Conservation (phyloP, 2,888 invertebrate species). For the Caenorhabditis virilis region DNA sequence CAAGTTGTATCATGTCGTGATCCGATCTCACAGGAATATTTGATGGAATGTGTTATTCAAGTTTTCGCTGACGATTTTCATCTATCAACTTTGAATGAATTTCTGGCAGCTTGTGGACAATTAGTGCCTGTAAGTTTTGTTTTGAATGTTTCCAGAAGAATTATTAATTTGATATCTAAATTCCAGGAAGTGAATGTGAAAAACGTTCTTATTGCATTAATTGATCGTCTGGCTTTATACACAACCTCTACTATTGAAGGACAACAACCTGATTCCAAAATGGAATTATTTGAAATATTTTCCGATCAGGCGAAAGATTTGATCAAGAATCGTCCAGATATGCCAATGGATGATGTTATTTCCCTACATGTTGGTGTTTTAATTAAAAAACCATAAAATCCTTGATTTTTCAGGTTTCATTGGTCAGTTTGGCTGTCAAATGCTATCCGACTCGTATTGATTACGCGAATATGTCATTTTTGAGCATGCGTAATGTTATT, state of each 20-base stretch:
- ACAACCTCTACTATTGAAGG: constrained; percentile 70
- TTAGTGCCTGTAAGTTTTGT: constrained; percentile 70
- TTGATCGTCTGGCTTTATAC: constrained; percentile 75
- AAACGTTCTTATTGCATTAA: constrained; percentile 93
- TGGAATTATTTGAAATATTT: constrained; percentile 95
- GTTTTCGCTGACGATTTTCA: constrained; percentile 99
- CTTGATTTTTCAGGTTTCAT: constrained; percentile 70
- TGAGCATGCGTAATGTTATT: constrained; percentile 87
- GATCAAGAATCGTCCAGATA: constrained; percentile 83
- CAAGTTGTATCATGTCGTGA: constrained; percentile 97
- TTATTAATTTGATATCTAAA: neutral
- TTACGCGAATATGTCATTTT: constrained; percentile 91
- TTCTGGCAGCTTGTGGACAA: constrained; percentile 94
- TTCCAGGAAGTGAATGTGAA: constrained; percentile 72
- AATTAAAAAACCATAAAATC: neutral
- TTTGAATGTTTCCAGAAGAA: neutral
- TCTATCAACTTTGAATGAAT: constrained; percentile 89
- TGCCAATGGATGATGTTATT: constrained; percentile 93
- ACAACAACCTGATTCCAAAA: constrained; percentile 76
- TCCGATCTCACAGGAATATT: constrained; percentile 97
- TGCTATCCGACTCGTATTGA: constrained; percentile 92
- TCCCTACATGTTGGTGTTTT: constrained; percentile 81
- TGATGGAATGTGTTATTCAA: constrained; percentile 99
- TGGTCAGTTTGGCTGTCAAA: constrained; percentile 91
- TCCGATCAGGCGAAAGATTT: constrained; percentile 87